Percentiles rank a stretch among this genome's conserved stretches.
phyloP scores from a whole-genome alignment of 2,888 invertebrate genomes.

The Coronaproctus castanopsis region DNA sequence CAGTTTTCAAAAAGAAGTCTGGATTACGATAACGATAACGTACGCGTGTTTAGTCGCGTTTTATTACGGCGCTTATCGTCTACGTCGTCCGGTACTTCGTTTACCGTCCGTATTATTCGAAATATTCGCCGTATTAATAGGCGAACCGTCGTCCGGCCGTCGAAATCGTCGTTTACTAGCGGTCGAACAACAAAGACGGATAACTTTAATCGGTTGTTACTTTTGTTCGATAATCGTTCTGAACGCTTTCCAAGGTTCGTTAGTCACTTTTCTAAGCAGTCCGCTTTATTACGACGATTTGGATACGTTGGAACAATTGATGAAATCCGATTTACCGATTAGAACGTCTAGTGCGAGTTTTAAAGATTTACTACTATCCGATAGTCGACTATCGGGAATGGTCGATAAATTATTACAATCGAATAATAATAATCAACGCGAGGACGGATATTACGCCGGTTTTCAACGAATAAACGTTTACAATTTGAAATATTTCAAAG shows the following conservation, averaged over 20 bases:
- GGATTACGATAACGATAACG: slow-evolving; percentile 18
- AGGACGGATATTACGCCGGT: slow-evolving; percentile 13
- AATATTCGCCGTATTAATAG: slow-evolving; percentile 14
- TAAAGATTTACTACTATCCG: slow-evolving; percentile 24
- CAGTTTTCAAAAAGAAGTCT: slow-evolving; percentile 24
- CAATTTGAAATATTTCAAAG: slow-evolving; percentile 15
- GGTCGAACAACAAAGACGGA: too few relatives aligned
- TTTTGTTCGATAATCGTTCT: slow-evolving; percentile 27
- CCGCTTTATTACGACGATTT: slow-evolving; percentile 29
- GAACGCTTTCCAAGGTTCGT: slow-evolving; percentile 26
- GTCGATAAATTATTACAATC: slow-evolving; percentile 7
- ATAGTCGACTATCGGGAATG: slow-evolving; percentile 11
- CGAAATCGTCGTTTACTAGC: too few relatives aligned
- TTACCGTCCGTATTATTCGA: slow-evolving; percentile 1
- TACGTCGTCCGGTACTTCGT: background rate
- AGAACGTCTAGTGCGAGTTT: slow-evolving; percentile 24
- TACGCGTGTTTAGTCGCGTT: slow-evolving; percentile 19
- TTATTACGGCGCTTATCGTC: too few relatives aligned
- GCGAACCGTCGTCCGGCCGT: too few relatives aligned
- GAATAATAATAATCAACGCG: slow-evolving; percentile 3
- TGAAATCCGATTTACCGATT: slow-evolving; percentile 27
- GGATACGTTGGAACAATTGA: slow-evolving; percentile 28
- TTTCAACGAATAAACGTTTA: slow-evolving; percentile 17
- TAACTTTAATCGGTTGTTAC: background rate
- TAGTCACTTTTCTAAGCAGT: slow-evolving; percentile 28